Evolutionary conservation across 2,888 invertebrate species (phyloP).

Genomic region (Drosophila gaucha): DNA sequence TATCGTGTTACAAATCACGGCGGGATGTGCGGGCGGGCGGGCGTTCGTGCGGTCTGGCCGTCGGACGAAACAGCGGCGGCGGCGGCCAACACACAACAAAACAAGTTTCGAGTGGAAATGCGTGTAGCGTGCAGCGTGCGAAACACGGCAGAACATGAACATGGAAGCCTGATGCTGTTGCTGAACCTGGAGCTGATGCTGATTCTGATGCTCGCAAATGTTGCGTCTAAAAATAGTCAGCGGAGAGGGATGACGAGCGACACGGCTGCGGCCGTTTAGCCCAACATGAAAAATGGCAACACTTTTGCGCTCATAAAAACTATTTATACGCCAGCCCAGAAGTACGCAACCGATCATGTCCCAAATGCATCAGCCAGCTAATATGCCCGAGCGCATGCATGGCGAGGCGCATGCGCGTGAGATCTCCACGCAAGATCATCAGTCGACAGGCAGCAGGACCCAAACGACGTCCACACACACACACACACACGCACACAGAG

Average conservation of each 20-base stretch:
- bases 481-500: too few relatives aligned
- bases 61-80: constrained; percentile 8
- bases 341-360: constrained; percentile 25
- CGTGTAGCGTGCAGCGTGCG: constrained; percentile 80
- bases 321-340: constrained; percentile 60
- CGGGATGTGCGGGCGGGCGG: constrained; percentile 49
- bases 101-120: constrained; percentile 80
- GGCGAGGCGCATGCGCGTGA: constrained; percentile 80
- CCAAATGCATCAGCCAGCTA: constrained; percentile 44
- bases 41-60: constrained; percentile 15
- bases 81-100: constrained; percentile 38
- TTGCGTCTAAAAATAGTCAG: constrained; percentile 66
- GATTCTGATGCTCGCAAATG: constrained; percentile 55
- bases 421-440: constrained; percentile 79
- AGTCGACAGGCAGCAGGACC: constrained; percentile 36
- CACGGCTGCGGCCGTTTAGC: constrained; percentile 35
- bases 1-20: constrained; percentile 80
- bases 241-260: neutral
- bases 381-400: constrained; percentile 61
- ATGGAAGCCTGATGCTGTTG: constrained; percentile 52
- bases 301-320: constrained; percentile 80
- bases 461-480: constrained; percentile 29
- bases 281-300: constrained; percentile 77
- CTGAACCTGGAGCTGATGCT: constrained; percentile 23
- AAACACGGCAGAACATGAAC: constrained; percentile 76